These are phyloP conservation scores for Tetragonula clypearis DNA, from an alignment of 1,140 invertebrate species.

Conservation along the genomic window DNA sequence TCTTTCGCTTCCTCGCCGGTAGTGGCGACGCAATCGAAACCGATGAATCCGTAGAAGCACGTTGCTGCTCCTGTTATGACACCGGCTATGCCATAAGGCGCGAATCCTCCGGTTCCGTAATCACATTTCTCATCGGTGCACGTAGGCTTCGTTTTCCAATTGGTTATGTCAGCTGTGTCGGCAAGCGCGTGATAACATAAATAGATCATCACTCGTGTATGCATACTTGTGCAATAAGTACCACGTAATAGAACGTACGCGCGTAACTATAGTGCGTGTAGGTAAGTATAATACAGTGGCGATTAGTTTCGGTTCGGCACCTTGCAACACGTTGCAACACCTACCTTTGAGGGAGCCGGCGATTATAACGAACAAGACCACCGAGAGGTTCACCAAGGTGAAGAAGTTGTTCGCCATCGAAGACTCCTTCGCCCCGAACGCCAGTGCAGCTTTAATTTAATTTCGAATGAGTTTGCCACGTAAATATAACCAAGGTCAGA, in stretches of 20 bases:
- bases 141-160: conserved; percentile 86
- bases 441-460: conserved; percentile 80
- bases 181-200: neutral
- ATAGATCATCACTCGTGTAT: neutral
- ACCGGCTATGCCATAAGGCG: conserved; percentile 90
- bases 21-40: conserved; percentile 95
- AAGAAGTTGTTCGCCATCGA: conserved; percentile 89
- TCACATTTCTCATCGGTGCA: conserved; percentile 76
- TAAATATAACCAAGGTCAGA: neutral
- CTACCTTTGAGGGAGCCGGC: conserved; percentile 87
- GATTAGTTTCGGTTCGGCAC: neutral
- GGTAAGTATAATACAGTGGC: neutral
- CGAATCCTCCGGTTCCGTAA: conserved; percentile 89
- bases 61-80: conserved; percentile 92
- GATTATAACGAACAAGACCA: conserved; percentile 88
- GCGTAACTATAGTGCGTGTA: no score
- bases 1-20: conserved; percentile 92
- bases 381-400: conserved; percentile 86
- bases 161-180: conserved; percentile 81
- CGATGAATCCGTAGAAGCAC: conserved; percentile 96
- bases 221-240: no score
- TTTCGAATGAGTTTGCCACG: neutral
- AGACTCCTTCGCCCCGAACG: conserved; percentile 90
- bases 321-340: neutral
- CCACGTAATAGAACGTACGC: no score